phyloP scores from a whole-genome alignment of 2,888 invertebrate species.

The Platypus cylindrus region DNA sequence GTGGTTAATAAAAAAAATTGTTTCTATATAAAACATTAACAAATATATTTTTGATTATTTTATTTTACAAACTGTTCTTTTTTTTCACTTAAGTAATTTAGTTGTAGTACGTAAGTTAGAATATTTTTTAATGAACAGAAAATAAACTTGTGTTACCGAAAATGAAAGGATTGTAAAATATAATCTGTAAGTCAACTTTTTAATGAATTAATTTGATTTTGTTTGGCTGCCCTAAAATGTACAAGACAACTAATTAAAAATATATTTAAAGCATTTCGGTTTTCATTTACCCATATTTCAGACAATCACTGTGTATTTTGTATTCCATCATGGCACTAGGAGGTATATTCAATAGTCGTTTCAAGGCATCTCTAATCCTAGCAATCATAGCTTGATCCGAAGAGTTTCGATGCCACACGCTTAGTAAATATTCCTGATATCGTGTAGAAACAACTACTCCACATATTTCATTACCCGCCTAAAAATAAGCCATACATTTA shows the following conservation, averaged over 20 bases:
- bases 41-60: conserved; percentile 3
- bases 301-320: conserved; percentile 69
- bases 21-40: conserved; percentile 2
- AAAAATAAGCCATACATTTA: conserved; percentile 6
- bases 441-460: conserved; percentile 93
- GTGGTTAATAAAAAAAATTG: too few relatives aligned
- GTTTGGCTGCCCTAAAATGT: conserved; percentile 31
- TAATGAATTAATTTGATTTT: conserved; percentile 26
- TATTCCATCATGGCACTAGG: conserved; percentile 90
- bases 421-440: conserved; percentile 91
- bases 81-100: conserved; percentile 3
- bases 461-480: conserved; percentile 90
- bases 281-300: conserved; percentile 48
- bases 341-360: conserved; percentile 90
- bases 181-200: conserved; percentile 31
- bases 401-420: conserved; percentile 94
- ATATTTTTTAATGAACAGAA: too few relatives aligned
- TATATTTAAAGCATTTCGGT: conserved; percentile 1
- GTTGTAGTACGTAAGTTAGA: too few relatives aligned
- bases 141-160: too few relatives aligned
- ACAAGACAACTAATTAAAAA: too few relatives aligned
- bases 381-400: conserved; percentile 77
- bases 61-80: background rate
- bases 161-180: too few relatives aligned
- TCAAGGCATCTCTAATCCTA: conserved; percentile 87